Evolutionary conservation across 2,888 invertebrate species (phyloP).

Genomic region (Clunio marinus): DNA sequence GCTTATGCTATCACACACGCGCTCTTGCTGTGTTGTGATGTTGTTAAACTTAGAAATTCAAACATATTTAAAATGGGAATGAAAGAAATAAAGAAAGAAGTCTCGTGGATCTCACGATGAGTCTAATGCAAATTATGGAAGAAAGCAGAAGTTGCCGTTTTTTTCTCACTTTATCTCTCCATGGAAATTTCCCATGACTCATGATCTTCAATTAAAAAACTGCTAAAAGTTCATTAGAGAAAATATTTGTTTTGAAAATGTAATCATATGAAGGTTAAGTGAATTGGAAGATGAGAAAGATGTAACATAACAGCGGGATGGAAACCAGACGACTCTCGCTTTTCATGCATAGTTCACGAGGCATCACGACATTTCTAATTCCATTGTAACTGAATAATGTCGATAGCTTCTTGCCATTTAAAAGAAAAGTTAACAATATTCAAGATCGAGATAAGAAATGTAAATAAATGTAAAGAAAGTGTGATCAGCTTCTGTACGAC

Average conservation of each 20-base stretch:
- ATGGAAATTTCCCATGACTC: too few species aligned
- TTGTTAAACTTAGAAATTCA: background rate
- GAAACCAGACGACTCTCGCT: background rate
- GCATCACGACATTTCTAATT: background rate
- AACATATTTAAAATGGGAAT: too few species aligned
- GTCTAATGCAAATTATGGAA: conserved; percentile 6
- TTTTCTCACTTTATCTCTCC: background rate
- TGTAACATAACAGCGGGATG: too few species aligned
- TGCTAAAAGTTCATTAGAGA: conserved; percentile 14
- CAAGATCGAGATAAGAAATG: too few species aligned
- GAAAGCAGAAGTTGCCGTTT: conserved; percentile 19
- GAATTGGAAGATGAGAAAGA: background rate
- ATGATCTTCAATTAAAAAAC: background rate
- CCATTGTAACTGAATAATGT: background rate
- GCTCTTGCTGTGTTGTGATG: background rate
- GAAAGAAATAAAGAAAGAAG: background rate
- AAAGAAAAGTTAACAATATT: too few species aligned
- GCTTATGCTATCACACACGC: background rate
- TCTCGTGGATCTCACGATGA: background rate
- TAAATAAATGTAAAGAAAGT: too few species aligned
- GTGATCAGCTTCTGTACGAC: too few species aligned
- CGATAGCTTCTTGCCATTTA: too few species aligned
- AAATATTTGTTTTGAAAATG: background rate
- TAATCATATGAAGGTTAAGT: background rate
- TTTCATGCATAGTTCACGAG: background rate